Evolutionary conservation across 2,113 vertebrate genomes (phyloP).

Genomic region (Myrmecophaga tridactyla): DNA sequence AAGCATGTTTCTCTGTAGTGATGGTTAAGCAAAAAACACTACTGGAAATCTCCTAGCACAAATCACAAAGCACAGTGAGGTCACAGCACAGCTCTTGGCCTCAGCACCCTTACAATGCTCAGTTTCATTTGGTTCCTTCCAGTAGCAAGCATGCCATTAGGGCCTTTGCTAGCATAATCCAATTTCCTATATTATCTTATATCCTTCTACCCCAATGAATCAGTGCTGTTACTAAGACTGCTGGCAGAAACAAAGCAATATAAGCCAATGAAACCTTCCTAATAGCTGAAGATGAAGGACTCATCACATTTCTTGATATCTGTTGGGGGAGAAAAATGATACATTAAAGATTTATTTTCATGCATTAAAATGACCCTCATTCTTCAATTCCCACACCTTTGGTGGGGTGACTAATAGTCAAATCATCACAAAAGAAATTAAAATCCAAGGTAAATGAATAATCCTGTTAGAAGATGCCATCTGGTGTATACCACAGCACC

Average conservation of each 20-base stretch:
- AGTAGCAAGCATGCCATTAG: not conserved
- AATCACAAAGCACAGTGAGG: slow-evolving; percentile 2
- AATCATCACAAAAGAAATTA: slow-evolving; percentile 37
- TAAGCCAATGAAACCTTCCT: slow-evolving; percentile 41
- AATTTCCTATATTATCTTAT: not conserved
- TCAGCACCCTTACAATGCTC: not conserved
- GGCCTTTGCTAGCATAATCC: slow-evolving; percentile 8
- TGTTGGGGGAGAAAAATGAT: not conserved
- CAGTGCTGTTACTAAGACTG: not conserved
- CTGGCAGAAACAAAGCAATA: not conserved
- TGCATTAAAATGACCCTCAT: slow-evolving; percentile 32
- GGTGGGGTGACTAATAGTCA: not conserved
- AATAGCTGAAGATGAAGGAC: not conserved
- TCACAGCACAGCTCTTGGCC: not conserved
- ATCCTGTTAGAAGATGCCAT: not conserved
- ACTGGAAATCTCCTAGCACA: not conserved
- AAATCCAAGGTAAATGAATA: slow-evolving; percentile 40
- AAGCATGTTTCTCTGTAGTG: not conserved
- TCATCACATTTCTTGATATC: slow-evolving; percentile 53
- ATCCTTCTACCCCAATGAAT: slow-evolving; percentile 22
- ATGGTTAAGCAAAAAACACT: not conserved
- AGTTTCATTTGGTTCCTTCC: not conserved
- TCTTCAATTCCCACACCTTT: not conserved
- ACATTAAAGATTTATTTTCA: slow-evolving; percentile 65
- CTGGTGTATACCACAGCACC: not conserved